Evolutionary conservation across 2,797 vertebrate species (phyloP).

Genomic region (Lophius americanus): DNA sequence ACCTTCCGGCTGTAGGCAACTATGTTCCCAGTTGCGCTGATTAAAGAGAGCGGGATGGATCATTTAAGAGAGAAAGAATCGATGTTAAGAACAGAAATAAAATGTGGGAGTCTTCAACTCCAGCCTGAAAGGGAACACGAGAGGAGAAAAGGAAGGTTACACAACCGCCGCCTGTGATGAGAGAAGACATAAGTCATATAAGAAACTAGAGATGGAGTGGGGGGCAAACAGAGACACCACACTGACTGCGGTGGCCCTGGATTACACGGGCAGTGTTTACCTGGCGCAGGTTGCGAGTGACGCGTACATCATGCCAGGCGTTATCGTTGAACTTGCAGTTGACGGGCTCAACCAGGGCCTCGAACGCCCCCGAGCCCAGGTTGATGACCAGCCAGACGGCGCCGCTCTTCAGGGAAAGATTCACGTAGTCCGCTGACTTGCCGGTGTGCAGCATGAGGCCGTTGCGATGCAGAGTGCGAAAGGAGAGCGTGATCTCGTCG

Average conservation of each 20-base stretch:
- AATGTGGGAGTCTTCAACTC: slow-evolving; percentile 2
- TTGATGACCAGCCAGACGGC: slow-evolving; percentile 98
- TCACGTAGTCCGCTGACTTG: slow-evolving; percentile 94
- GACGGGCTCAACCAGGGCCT: slow-evolving; percentile 95
- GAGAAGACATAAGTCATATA: slow-evolving; percentile 9
- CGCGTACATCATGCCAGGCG: slow-evolving; percentile 92
- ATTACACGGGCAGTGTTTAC: slow-evolving; percentile 76
- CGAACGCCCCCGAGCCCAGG: slow-evolving; percentile 94
- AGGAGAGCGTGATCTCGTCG: slow-evolving; percentile 94
- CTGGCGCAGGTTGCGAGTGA: slow-evolving; percentile 98
- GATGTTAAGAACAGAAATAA: neutral
- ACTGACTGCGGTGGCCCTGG: slow-evolving; percentile 26
- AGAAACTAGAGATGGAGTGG: slow-evolving; percentile 6
- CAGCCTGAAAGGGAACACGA: slow-evolving; percentile 34
- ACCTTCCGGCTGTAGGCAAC: too few species aligned
- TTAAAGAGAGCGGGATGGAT: slow-evolving; percentile 29
- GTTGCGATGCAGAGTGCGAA: slow-evolving; percentile 92
- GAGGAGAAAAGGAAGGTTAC: neutral
- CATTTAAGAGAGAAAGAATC: neutral
- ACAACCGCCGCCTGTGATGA: neutral
- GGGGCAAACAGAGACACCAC: slow-evolving; percentile 21
- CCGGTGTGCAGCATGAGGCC: slow-evolving; percentile 96
- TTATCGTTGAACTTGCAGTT: slow-evolving; percentile 97
- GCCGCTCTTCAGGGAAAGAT: slow-evolving; percentile 93
- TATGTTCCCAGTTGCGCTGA: neutral